Percentiles rank a stretch among this genome's conserved stretches.
Conservation (phyloP, 2,113 vertebrate genomes). For the Melanocharis versteri region DNA sequence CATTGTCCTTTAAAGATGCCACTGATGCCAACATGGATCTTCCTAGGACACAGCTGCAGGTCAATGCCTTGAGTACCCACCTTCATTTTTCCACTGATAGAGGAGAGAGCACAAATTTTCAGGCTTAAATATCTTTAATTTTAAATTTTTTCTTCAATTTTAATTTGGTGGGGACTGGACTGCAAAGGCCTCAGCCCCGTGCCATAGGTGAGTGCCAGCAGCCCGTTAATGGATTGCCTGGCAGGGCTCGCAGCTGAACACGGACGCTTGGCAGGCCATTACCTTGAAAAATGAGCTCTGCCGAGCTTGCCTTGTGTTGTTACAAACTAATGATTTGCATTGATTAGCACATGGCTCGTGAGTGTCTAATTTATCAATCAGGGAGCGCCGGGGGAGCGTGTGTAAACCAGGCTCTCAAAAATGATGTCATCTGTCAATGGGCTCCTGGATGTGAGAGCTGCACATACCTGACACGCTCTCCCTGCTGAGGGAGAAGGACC, state of each 20-base stretch:
- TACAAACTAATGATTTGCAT: conserved; percentile 71
- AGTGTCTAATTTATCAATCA: conserved; percentile 73
- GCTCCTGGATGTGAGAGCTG: not conserved
- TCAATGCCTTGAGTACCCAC: not conserved
- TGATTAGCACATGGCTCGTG: conserved; percentile 62
- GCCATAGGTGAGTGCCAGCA: conserved; percentile 13
- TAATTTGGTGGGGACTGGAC: not conserved
- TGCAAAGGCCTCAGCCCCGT: not conserved
- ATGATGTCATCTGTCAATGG: conserved; percentile 66
- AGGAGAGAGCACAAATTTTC: not conserved
- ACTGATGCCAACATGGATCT: not conserved
- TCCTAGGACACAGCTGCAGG: not conserved
- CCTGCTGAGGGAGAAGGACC: not conserved
- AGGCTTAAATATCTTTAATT: not conserved
- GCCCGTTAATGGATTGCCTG: conserved; percentile 10
- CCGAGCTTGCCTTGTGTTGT: conserved; percentile 56
- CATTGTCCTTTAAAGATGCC: not conserved
- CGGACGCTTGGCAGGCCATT: conserved; percentile 62
- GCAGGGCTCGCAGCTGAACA: conserved; percentile 3
- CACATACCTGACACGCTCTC: not conserved
- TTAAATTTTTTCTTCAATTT: no score
- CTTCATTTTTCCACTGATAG: not conserved
- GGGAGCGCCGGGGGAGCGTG: conserved; percentile 22
- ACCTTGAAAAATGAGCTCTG: conserved; percentile 70
- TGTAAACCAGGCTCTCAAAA: conserved; percentile 56